Percentiles rank a stretch among this genome's conserved stretches.
phyloP scores from a whole-genome alignment of 2,797 vertebrate species.

The Pseudomugil tenellus region DNA sequence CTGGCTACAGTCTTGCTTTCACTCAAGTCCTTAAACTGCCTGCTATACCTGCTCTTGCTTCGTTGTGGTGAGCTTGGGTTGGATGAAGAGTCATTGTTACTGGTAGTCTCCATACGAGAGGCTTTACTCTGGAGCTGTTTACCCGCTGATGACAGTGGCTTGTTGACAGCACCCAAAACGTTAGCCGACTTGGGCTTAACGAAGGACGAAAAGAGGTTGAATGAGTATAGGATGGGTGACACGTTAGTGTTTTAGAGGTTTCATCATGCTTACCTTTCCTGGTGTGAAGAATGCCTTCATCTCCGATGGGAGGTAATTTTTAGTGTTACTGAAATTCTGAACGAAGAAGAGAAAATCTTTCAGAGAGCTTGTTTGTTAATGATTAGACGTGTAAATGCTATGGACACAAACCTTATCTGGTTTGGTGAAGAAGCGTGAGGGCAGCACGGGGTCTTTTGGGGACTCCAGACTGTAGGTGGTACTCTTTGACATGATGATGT shows the following conservation, averaged over 20 bases:
- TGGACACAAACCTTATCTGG: conserved; percentile 91
- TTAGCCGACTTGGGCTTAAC: conserved; percentile 95
- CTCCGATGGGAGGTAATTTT: conserved; percentile 97
- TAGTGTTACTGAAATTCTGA: conserved; percentile 98
- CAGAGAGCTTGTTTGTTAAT: conserved; percentile 1
- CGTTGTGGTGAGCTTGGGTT: conserved; percentile 96
- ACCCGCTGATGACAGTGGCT: conserved; percentile 95
- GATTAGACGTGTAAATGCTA: background rate
- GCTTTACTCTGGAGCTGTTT: conserved; percentile 96
- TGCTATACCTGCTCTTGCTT: conserved; percentile 85
- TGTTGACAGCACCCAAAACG: conserved; percentile 97
- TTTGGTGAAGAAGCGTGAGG: conserved; percentile 95
- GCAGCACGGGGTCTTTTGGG: conserved; percentile 97
- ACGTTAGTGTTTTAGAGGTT: background rate
- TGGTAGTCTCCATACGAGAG: conserved; percentile 96
- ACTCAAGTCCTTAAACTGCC: background rate
- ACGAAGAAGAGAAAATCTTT: conserved; percentile 33
- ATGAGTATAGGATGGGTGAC: background rate
- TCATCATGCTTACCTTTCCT: conserved; percentile 87
- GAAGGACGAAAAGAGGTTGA: background rate
- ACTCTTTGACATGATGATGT: conserved; percentile 98
- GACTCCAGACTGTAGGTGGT: conserved; percentile 99
- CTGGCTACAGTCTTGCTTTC: background rate
- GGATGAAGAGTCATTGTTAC: conserved; percentile 95
- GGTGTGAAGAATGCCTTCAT: conserved; percentile 98